These are phyloP conservation scores for Bombus affinis DNA, from an alignment of 1,140 invertebrate genomes.

Conservation along the genomic window DNA sequence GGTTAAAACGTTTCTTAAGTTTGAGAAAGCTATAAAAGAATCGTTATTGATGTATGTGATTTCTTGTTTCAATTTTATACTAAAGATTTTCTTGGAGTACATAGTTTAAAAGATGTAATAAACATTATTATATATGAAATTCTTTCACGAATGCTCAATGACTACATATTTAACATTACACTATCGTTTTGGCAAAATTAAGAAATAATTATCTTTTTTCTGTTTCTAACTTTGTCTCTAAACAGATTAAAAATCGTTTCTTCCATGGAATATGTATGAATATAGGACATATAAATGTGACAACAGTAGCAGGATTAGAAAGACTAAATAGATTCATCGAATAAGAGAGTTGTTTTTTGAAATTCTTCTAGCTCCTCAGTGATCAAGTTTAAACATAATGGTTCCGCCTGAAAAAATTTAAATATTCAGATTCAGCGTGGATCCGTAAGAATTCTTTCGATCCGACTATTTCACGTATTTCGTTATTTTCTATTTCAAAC, in stretches of 20 bases:
- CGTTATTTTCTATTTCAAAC: background rate
- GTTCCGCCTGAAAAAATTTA: conserved; percentile 8
- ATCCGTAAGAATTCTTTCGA: background rate
- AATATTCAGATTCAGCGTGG: background rate
- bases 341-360: background rate
- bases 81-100: background rate
- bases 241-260: background rate
- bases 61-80: background rate
- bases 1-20: too few species aligned
- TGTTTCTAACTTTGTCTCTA: background rate
- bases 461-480: background rate
- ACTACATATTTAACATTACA: background rate
- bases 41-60: background rate
- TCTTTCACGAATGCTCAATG: too few species aligned
- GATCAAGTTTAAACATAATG: background rate
- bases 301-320: too few species aligned
- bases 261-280: background rate
- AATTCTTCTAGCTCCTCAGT: background rate
- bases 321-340: background rate
- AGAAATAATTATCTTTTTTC: background rate
- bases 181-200: background rate
- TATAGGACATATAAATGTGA: too few species aligned
- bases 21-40: background rate
- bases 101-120: too few species aligned
- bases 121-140: too few species aligned